phyloP scores from a whole-genome alignment of 2,888 invertebrate genomes.

The Galerucella nymphaeae region DNA sequence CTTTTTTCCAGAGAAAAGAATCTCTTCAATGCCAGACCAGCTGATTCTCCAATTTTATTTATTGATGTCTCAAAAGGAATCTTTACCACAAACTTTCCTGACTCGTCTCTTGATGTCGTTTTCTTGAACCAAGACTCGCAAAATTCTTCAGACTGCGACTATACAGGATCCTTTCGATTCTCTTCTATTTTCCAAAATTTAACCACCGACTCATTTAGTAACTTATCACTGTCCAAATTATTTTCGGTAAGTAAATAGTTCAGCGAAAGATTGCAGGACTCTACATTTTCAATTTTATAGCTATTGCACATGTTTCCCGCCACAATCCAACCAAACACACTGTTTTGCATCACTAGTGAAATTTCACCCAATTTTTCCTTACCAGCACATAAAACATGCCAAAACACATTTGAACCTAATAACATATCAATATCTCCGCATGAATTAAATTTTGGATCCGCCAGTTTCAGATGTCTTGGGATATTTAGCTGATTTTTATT shows the following conservation, averaged over 20 bases:
- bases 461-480: slow-evolving; percentile 5
- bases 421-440: slow-evolving; percentile 29
- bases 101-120: slow-evolving; percentile 3
- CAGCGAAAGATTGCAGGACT: background rate
- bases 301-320: slow-evolving; percentile 14
- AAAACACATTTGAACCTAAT: slow-evolving; percentile 33
- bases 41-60: slow-evolving; percentile 17
- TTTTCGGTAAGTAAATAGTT: slow-evolving; percentile 3
- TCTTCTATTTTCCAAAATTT: background rate
- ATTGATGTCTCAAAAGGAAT: background rate
- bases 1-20: slow-evolving; percentile 18
- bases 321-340: slow-evolving; percentile 27
- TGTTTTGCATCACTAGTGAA: slow-evolving; percentile 24
- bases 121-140: slow-evolving; percentile 20
- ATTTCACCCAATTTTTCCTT: slow-evolving; percentile 17
- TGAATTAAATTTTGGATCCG: slow-evolving; percentile 21
- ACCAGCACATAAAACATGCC: slow-evolving; percentile 22
- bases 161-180: background rate
- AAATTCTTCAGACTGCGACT: slow-evolving; percentile 21
- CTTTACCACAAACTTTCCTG: slow-evolving; percentile 5
- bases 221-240: background rate
- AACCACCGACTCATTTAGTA: background rate
- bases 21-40: slow-evolving; percentile 3
- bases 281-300: background rate
- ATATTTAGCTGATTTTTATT: too few relatives aligned